phyloP scores from a whole-genome alignment of 1,140 invertebrate genomes.

The Trichogramma pretiosum region DNA sequence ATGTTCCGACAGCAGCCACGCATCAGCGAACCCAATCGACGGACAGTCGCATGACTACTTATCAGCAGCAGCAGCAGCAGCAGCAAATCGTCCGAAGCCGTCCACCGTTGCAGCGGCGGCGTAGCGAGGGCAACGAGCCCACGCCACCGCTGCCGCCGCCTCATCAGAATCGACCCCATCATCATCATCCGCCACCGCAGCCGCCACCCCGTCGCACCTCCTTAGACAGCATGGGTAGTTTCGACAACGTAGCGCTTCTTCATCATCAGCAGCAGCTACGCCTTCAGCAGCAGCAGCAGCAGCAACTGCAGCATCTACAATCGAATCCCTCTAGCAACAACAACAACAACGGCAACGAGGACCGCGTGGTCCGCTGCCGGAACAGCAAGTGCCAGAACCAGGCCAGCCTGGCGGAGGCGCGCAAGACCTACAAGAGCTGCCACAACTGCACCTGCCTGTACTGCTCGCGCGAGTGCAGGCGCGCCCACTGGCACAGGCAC shows the following conservation, averaged over 20 bases:
- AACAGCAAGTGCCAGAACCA: slow-evolving; percentile 65
- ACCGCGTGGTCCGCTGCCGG: slow-evolving; percentile 58
- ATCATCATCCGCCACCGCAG: slow-evolving; percentile 10
- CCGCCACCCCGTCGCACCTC: neutral
- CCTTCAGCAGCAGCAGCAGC: slow-evolving; percentile 4
- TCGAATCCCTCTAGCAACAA: slow-evolving; percentile 28
- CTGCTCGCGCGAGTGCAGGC: slow-evolving; percentile 74
- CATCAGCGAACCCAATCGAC: slow-evolving; percentile 4
- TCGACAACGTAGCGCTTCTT: neutral
- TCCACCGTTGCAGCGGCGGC: slow-evolving; percentile 33
- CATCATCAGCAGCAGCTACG: neutral
- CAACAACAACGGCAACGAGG: slow-evolving; percentile 16
- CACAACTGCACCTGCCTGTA: slow-evolving; percentile 88
- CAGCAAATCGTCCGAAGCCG: neutral
- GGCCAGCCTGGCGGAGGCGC: slow-evolving; percentile 56
- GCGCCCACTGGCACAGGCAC: slow-evolving; percentile 85
- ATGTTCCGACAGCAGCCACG: slow-evolving; percentile 3
- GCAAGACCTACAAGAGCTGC: slow-evolving; percentile 74
- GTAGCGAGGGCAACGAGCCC: slow-evolving; percentile 47
- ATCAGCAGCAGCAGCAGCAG: neutral
- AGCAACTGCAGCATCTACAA: slow-evolving; percentile 27
- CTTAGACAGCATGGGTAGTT: neutral
- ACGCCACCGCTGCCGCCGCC: slow-evolving; percentile 24
- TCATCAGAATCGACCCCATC: slow-evolving; percentile 8
- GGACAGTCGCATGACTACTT: too few relatives aligned